A percentile compares a stretch with the other conserved stretches of the same genome.
These are phyloP conservation scores for Endotricha flammealis DNA, from an alignment of 2,888 invertebrate genomes.

Conservation along the genomic window DNA sequence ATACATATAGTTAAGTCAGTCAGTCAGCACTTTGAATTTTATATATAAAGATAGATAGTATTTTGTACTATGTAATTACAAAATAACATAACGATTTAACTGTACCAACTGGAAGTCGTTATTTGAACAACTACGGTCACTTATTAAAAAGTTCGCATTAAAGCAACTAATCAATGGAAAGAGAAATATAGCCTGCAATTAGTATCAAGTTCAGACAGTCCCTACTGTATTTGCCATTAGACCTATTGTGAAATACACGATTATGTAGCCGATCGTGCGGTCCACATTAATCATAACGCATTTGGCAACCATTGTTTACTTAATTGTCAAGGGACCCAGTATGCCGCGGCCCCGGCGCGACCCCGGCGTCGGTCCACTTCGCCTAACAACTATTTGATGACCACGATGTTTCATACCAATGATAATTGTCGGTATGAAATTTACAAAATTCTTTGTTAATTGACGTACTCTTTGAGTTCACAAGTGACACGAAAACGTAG, in stretches of 20 bases:
- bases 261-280: not conserved
- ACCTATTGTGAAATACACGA: not conserved
- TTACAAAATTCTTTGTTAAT: not conserved
- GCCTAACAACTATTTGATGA: conserved; percentile 6
- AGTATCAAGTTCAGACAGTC: not conserved
- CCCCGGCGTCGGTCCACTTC: conserved; percentile 3
- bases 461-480: not conserved
- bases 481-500: too few relatives aligned
- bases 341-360: not conserved
- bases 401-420: not conserved
- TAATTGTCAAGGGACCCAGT: conserved; percentile 7
- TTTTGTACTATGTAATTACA: too few relatives aligned
- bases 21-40: too few relatives aligned
- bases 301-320: conserved; percentile 10
- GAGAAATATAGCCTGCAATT: too few relatives aligned
- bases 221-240: not conserved
- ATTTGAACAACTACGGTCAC: too few relatives aligned
- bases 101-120: too few relatives aligned
- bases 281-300: conserved; percentile 5
- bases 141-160: too few relatives aligned
- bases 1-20: too few relatives aligned
- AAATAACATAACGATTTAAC: too few relatives aligned
- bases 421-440: conserved; percentile 6
- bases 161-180: too few relatives aligned
- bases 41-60: too few relatives aligned